A percentile compares a stretch with the other conserved stretches of the same genome.
Conservation (phyloP, 2,113 vertebrate genomes). For the Xiphophorus hellerii region DNA sequence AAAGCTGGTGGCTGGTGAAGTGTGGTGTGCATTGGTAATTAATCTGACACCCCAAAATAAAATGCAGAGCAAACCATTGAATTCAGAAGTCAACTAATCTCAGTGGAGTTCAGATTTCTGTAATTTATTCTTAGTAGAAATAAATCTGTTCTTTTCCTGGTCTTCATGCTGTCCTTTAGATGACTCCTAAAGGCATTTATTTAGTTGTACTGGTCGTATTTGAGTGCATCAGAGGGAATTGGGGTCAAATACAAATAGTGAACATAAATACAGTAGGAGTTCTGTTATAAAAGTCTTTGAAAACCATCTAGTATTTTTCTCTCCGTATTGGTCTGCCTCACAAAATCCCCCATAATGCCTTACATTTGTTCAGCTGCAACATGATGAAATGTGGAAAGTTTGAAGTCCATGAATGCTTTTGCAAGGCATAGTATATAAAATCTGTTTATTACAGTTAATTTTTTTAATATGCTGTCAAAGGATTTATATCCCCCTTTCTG, state of each 20-base stretch:
- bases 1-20: not conserved
- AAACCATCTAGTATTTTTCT: not conserved
- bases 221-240: not conserved
- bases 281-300: not conserved
- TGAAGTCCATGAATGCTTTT: too few relatives aligned
- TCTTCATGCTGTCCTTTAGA: too few relatives aligned
- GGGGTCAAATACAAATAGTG: not conserved
- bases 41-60: not conserved
- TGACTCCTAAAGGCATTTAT: too few relatives aligned
- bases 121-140: too few relatives aligned
- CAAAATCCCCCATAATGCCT: too few relatives aligned
- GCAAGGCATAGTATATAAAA: not conserved
- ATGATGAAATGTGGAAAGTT: too few relatives aligned
- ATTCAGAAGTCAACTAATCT: too few relatives aligned
- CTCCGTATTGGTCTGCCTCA: not conserved
- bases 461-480: not conserved
- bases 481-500: slow-evolving; percentile 24
- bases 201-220: too few relatives aligned
- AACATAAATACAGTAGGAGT: not conserved
- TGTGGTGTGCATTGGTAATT: too few relatives aligned
- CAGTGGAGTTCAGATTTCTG: too few relatives aligned
- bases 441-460: slow-evolving; percentile 7
- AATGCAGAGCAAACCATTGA: not conserved
- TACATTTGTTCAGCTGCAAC: too few relatives aligned
- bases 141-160: too few relatives aligned